A percentile compares a stretch with the other conserved stretches of the same genome.
phyloP scores from a whole-genome alignment of 2,113 vertebrate species.

The Thermophis baileyi region DNA sequence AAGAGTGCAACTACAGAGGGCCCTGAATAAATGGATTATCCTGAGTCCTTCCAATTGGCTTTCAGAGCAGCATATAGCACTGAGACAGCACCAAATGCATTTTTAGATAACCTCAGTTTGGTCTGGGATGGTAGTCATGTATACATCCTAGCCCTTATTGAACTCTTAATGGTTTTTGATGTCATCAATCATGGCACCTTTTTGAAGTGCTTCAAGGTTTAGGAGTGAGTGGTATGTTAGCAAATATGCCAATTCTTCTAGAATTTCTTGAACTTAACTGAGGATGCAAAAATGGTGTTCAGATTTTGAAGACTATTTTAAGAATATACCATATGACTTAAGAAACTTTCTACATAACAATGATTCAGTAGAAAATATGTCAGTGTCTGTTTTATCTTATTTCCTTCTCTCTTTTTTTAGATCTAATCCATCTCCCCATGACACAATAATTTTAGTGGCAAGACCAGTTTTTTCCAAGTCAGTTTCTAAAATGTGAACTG shows the following conservation, averaged over 20 bases:
- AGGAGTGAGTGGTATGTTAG: background rate
- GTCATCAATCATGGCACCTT: background rate
- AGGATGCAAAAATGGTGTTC: background rate
- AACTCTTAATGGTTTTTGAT: background rate
- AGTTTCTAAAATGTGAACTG: background rate
- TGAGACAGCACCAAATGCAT: background rate
- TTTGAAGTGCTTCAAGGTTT: background rate
- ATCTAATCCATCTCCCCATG: background rate
- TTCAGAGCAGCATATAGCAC: background rate
- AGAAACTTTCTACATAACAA: background rate
- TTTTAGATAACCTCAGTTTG: background rate
- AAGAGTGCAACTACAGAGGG: background rate
- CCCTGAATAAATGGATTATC: background rate
- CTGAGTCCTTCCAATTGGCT: background rate
- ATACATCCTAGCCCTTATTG: background rate
- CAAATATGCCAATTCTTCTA: background rate
- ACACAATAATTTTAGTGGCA: background rate
- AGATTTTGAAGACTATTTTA: background rate
- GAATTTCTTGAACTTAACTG: background rate
- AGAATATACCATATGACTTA: background rate
- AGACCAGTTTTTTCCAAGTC: background rate
- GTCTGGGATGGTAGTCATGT: background rate
- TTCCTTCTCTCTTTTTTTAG: background rate
- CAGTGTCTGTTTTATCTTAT: background rate
- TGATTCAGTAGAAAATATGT: background rate